A percentile compares a stretch with the other conserved stretches of the same genome.
phyloP scores from a whole-genome alignment of 2,888 invertebrate genomes.

The Tetragonisca angustula region DNA sequence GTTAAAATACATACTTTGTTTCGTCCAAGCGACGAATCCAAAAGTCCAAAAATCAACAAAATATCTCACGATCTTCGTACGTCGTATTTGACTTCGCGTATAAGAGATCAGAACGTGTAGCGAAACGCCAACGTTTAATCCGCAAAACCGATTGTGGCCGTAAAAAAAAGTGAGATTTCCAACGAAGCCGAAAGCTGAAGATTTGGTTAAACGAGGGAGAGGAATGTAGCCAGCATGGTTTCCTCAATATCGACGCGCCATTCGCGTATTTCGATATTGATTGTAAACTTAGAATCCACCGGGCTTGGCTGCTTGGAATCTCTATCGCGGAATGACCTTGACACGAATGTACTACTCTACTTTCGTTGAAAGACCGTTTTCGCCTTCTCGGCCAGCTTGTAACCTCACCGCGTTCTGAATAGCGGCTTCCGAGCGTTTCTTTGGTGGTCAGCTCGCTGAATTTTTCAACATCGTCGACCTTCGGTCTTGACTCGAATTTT shows the following conservation, averaged over 20 bases:
- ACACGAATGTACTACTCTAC: slow-evolving; percentile 68
- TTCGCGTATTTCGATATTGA: slow-evolving; percentile 65
- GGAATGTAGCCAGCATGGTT: slow-evolving; percentile 28
- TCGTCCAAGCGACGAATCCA: neutral
- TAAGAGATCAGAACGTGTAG: neutral
- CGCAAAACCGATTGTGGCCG: neutral
- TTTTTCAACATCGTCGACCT: slow-evolving; percentile 58
- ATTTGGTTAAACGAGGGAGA: slow-evolving; percentile 25
- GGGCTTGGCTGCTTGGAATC: slow-evolving; percentile 48
- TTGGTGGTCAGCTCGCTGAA: slow-evolving; percentile 52
- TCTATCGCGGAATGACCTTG: slow-evolving; percentile 66
- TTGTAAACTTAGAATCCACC: slow-evolving; percentile 62
- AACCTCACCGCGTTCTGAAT: slow-evolving; percentile 61
- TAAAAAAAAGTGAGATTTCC: slow-evolving; percentile 3
- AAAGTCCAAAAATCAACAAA: neutral
- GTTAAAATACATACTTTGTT: too few species aligned
- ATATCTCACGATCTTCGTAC: neutral
- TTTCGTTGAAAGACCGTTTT: slow-evolving; percentile 69
- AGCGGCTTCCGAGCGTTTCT: slow-evolving; percentile 40
- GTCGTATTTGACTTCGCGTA: neutral
- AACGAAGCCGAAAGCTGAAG: slow-evolving; percentile 13
- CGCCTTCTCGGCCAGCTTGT: slow-evolving; percentile 51
- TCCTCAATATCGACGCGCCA: slow-evolving; percentile 46
- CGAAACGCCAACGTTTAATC: neutral
- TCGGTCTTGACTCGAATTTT: slow-evolving; percentile 27